A percentile compares a stretch with the other conserved stretches of the same genome.
Evolutionary conservation across 92 coral and sea anemone genomes (phyloP).

Genomic region (Pocillopora meandrina): DNA sequence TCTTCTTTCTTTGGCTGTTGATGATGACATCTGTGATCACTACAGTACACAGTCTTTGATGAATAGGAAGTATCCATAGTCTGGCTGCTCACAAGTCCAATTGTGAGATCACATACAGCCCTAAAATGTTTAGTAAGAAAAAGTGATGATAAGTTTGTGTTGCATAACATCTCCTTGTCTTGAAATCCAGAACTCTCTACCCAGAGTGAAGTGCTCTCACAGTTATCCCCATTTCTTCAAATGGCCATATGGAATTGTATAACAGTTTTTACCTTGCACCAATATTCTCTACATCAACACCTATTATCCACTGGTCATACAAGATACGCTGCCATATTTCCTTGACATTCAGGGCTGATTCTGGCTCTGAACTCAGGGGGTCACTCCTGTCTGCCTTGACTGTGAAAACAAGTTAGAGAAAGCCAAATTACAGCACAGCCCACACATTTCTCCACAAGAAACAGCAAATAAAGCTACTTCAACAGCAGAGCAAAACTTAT

Average conservation of each 20-base stretch:
- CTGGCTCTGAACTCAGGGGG: neutral
- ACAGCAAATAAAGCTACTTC: too few relatives aligned
- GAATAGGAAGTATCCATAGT: neutral
- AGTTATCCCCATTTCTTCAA: too few relatives aligned
- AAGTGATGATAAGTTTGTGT: neutral
- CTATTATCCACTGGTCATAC: conserved; percentile 67
- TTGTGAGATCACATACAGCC: conserved; percentile 20
- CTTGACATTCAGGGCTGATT: conserved; percentile 15
- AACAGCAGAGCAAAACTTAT: too few relatives aligned
- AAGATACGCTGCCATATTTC: conserved; percentile 60
- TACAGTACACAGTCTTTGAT: neutral
- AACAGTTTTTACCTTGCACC: conserved; percentile 52
- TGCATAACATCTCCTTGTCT: neutral
- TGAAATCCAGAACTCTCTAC: too few relatives aligned
- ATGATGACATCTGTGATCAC: neutral
- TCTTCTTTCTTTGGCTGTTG: neutral
- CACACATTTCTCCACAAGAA: too few relatives aligned
- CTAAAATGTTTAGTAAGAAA: conserved; percentile 2
- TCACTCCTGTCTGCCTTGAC: neutral
- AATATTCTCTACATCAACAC: conserved; percentile 62
- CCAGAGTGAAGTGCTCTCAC: too few relatives aligned
- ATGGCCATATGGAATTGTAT: too few relatives aligned
- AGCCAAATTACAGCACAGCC: neutral
- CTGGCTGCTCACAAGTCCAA: conserved; percentile 40
- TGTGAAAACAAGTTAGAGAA: neutral